Base-by-base conservation (phyloP, 1,140 invertebrate genomes). In the Lerema accius region DNA sequence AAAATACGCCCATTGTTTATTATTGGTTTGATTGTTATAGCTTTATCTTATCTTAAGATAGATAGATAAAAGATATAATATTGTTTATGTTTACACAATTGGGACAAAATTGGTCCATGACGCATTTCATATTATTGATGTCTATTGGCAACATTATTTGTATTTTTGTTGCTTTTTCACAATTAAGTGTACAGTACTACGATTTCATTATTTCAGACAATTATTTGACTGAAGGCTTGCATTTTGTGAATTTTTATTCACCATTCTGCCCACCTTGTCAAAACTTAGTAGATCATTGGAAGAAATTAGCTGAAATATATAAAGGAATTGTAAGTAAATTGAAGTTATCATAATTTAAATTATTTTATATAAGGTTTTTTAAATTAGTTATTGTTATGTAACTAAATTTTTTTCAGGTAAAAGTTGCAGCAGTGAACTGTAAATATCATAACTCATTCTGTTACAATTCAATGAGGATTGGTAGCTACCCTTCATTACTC, bases 171-270 rank as follows among this genome's bases (percentile, higher is more conserved):
- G n/a, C n/a, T n/a, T n/a, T n/a, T n/a, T n/a, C n/a, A n/a, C n/a
- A n/a, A n/a, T n/a, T n/a, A n/a, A n/a, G n/a, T n/a, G n/a, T 26
- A 37, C 23, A 9, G 9, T 53, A 66, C 14, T 50, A 7, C 40
- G 16, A 48, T 66, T 63, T 11, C 60, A 67, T 61, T 55, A 19
- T 84, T 88, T 50, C 77, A 90, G 87, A 79, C 58, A 67, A 60
- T 45, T 84, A 80, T 63, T 91, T 94, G 35, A 94, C 93, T 13
- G 91, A 94, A 40, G 94, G 92, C 89, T 84, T 95, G 13, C 96
- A 96, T 95, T 95, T 97, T 74, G 93, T 97, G 48, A 97, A 97
- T 86, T 97, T 95, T 82, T 97, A 96, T 84, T 97, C 96, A 6
- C 95, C 96, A 5, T 95, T 94, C 86, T 97, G 96, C 82, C 94